These are phyloP conservation scores for Isichthys henryi DNA, from an alignment of 2,113 vertebrate genomes.

Conservation along the genomic window DNA sequence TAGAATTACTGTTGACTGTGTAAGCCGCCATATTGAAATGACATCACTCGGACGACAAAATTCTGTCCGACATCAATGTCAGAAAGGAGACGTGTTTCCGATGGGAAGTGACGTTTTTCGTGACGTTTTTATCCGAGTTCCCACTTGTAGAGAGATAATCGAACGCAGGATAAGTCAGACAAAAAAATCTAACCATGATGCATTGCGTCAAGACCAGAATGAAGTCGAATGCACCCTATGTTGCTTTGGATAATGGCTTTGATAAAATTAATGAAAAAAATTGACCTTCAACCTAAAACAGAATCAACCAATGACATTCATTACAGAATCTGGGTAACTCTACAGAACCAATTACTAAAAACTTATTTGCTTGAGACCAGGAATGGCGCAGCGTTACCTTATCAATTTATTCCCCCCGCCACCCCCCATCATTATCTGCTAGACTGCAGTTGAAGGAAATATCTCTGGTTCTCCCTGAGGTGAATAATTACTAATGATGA, in stretches of 20 bases:
- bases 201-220: too few species aligned
- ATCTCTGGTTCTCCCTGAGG: background rate
- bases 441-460: background rate
- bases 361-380: background rate
- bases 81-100: too few species aligned
- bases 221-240: background rate
- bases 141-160: too few species aligned
- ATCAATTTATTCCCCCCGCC: background rate
- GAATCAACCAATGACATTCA: background rate
- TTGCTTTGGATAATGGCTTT: background rate
- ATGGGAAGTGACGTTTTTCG: too few species aligned
- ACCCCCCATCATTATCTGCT: background rate
- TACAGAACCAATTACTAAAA: background rate
- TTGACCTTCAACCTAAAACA: background rate
- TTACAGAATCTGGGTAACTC: background rate
- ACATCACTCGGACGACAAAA: too few species aligned
- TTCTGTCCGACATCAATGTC: too few species aligned
- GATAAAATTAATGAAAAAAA: background rate
- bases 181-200: too few species aligned
- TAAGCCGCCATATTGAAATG: too few species aligned
- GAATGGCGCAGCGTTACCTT: background rate
- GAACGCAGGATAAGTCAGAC: too few species aligned
- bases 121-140: too few species aligned
- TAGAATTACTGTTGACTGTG: too few species aligned
- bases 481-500: background rate